Evolutionary conservation across 2,113 vertebrate genomes (phyloP).

Genomic region (Neotoma lepida): DNA sequence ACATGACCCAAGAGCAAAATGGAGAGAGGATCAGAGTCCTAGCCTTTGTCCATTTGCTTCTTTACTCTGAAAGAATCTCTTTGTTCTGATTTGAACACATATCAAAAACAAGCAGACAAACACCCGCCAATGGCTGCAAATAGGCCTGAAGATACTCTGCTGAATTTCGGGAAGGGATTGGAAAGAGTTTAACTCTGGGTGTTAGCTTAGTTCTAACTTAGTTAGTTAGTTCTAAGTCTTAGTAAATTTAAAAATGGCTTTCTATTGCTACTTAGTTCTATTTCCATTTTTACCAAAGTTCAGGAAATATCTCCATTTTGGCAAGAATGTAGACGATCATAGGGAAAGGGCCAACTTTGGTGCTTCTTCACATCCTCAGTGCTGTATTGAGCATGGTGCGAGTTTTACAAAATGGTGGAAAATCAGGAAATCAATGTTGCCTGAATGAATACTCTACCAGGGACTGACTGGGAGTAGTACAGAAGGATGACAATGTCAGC

Average conservation of each 20-base stretch:
- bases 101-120: background rate
- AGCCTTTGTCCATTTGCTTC: slow-evolving; percentile 15
- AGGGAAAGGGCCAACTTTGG: background rate
- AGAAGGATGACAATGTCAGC: background rate
- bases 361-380: background rate
- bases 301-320: background rate
- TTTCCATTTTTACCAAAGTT: background rate
- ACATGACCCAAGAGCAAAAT: background rate
- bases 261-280: background rate
- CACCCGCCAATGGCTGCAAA: background rate
- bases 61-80: too few species aligned
- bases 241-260: background rate
- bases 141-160: background rate
- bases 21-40: slow-evolving; percentile 1
- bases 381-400: background rate
- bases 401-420: slow-evolving; percentile 4
- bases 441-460: background rate
- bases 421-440: background rate
- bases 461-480: background rate
- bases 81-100: background rate
- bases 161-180: background rate
- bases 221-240: background rate
- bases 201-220: background rate
- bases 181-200: background rate
- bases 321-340: background rate